Evolutionary conservation across 2,797 vertebrate genomes (phyloP).

Genomic region (Lepidocolaptes lacrymiger): DNA sequence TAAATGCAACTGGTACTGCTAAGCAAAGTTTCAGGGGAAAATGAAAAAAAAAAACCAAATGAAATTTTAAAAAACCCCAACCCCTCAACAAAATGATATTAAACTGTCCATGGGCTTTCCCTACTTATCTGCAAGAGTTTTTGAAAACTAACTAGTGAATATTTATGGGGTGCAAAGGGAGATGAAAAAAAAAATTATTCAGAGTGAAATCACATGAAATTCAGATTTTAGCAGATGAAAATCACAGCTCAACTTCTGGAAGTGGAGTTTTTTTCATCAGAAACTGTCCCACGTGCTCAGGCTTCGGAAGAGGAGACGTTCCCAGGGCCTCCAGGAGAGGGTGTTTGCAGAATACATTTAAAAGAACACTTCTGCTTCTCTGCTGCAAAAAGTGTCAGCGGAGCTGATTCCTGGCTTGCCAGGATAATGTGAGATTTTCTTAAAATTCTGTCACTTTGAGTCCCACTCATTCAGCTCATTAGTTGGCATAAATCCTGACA

Average conservation of each 20-base stretch:
- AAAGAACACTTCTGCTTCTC: neutral
- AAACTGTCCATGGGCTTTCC: neutral
- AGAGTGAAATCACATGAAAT: constrained; percentile 33
- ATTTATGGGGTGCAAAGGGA: constrained; percentile 22
- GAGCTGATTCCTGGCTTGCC: neutral
- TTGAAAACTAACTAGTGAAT: constrained; percentile 9
- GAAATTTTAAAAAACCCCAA: neutral
- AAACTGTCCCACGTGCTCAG: neutral
- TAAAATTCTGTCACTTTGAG: neutral
- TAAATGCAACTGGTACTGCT: neutral
- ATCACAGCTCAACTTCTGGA: constrained; percentile 36
- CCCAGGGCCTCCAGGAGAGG: constrained; percentile 14
- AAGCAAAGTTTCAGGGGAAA: neutral
- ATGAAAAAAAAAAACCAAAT: neutral
- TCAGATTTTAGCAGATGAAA: constrained; percentile 27
- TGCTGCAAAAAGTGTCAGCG: neutral
- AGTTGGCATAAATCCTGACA: neutral
- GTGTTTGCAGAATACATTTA: neutral
- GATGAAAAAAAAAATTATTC: constrained; percentile 46
- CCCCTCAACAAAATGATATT: neutral
- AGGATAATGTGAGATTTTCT: neutral
- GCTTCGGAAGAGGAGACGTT: neutral
- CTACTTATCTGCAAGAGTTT: neutral
- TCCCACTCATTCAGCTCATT: neutral
- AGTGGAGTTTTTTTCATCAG: neutral